Evolutionary conservation across 2,113 vertebrate species (phyloP).

Genomic region (Microcebus jonahi): DNA sequence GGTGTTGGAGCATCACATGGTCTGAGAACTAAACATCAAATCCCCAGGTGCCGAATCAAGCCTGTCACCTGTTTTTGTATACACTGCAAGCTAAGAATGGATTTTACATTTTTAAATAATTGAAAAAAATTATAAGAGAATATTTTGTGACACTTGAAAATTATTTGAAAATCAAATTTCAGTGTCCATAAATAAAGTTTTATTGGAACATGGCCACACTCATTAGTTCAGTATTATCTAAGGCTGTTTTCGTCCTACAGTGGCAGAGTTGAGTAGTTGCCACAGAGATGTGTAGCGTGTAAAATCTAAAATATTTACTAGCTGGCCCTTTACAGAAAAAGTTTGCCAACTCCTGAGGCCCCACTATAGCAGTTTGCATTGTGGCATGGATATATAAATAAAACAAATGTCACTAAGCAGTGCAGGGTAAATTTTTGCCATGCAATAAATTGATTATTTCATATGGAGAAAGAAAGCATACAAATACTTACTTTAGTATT

Average conservation of each 20-base stretch:
- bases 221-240: neutral
- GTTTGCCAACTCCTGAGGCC: neutral
- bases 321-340: neutral
- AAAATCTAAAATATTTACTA: neutral
- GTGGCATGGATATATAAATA: neutral
- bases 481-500: neutral
- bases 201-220: neutral
- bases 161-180: slow-evolving; percentile 16
- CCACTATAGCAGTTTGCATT: neutral
- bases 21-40: neutral
- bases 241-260: neutral
- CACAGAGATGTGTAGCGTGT: neutral
- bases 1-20: neutral
- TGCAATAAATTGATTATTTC: neutral
- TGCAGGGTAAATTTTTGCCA: neutral
- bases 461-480: neutral
- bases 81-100: neutral
- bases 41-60: neutral
- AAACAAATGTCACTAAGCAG: neutral
- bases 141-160: slow-evolving; percentile 33
- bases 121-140: neutral
- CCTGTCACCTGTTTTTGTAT: neutral
- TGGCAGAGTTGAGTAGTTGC: neutral
- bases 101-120: slow-evolving; percentile 21
- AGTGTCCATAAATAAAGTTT: neutral